Conservation (phyloP, 2,797 vertebrate genomes). For the Hoplostethus mediterraneus region DNA sequence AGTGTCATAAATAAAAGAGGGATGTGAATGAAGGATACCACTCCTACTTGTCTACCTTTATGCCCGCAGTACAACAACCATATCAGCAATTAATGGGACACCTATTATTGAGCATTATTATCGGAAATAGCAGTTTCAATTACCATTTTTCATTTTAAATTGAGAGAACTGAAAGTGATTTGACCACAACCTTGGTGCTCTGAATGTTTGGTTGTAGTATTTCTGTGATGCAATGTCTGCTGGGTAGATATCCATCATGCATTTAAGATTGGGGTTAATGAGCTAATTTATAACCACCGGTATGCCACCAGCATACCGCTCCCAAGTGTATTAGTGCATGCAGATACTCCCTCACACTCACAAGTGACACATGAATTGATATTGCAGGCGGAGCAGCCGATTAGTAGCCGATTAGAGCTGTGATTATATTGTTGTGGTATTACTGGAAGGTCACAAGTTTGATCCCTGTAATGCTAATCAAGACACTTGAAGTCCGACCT, state of each 20-base stretch:
- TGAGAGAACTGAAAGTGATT: conserved; percentile 7
- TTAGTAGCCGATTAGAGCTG: no score
- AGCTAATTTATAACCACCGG: conserved; percentile 53
- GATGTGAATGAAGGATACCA: neutral
- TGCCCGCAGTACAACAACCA: neutral
- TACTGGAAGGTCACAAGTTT: conserved; percentile 37
- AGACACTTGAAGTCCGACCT: neutral
- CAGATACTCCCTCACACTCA: neutral
- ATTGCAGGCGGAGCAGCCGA: neutral
- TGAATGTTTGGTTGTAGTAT: neutral
- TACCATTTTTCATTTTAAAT: neutral
- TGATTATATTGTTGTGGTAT: neutral
- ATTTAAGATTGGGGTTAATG: conserved; percentile 52
- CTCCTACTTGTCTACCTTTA: conserved; percentile 38
- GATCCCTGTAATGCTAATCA: neutral
- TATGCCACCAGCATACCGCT: neutral
- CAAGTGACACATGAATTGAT: conserved; percentile 21
- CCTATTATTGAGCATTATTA: neutral
- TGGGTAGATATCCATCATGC: neutral
- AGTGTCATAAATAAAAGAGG: neutral
- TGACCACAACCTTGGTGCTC: neutral
- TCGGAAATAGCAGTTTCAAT: neutral
- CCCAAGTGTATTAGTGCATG: neutral
- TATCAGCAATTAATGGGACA: neutral
- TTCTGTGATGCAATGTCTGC: neutral